Percentiles rank a stretch among this genome's conserved stretches.
Evolutionary conservation across 2,797 vertebrate genomes (phyloP).

Genomic region (Leuciscus waleckii): DNA sequence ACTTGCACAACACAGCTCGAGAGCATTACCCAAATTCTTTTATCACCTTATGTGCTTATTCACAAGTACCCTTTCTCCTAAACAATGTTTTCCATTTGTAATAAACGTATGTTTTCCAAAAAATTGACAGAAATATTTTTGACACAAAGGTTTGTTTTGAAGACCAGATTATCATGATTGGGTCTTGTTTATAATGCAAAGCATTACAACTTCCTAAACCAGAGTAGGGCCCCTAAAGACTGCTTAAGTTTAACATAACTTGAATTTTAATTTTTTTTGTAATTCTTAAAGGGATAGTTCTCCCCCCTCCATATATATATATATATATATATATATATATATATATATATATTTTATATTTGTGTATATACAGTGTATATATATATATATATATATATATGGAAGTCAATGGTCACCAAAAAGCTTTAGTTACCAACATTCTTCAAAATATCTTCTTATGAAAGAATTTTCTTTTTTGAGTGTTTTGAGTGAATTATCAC

Average conservation of each 20-base stretch:
- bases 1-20: slow-evolving; percentile 21
- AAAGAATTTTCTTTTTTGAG: background rate
- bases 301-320: too few species aligned
- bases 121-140: background rate
- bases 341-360: too few species aligned
- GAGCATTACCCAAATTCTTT: slow-evolving; percentile 23
- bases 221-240: background rate
- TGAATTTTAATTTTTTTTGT: background rate
- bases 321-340: too few species aligned
- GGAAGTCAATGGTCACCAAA: background rate
- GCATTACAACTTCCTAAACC: background rate
- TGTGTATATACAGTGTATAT: too few species aligned
- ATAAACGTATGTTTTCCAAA: background rate
- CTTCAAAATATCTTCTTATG: background rate
- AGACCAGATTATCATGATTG: background rate
- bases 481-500: background rate
- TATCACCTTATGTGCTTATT: slow-evolving; percentile 34
- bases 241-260: background rate
- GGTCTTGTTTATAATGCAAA: background rate
- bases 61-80: background rate
- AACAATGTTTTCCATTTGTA: slow-evolving; percentile 10
- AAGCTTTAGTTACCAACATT: background rate
- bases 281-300: background rate
- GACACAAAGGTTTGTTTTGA: slow-evolving; percentile 1
- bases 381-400: too few species aligned